Evolutionary conservation across 2,888 invertebrate species (phyloP), one percentile per base, ranked within the genome.

Genomic region (Agriopis aurantiaria): DNA sequence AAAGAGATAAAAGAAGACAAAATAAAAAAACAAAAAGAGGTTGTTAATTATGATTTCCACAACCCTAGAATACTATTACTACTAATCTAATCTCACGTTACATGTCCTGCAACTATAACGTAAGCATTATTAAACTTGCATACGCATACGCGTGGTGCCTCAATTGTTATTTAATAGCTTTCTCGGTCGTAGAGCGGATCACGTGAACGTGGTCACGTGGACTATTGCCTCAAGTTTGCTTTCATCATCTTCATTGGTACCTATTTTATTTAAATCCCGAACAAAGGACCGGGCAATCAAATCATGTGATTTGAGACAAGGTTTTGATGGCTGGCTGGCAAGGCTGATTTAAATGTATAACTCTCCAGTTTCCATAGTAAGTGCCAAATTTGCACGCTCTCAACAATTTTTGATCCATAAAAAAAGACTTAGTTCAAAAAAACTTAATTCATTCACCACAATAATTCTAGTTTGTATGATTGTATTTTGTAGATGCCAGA

Each of bases 101-200:
- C 40, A 33, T 12, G 17, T 46, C 12, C 17, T 23, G 23, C 45
- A 46, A 58, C 45, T 58, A 57, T 43, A 58, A 40, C 9, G 59
- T 60, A 60, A 60, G 49, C 40, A 60, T 52, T 40, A 51, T 45
- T 5, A 41, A 14, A 56, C 12, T 14, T 56, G 14, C 12, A 46
- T n/a, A 58, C 51, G 11, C 48, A 10, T 23, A 11, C 17, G 59
- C 58, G 51, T 58, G 52, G 45, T 52, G 0, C 5, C 11, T 63
- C 59, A 59, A 55, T 68, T 68, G 59, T 46, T 55, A 59, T 53
- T 59, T 63, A 64, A 58, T 59, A 59, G 52, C 53, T 59, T 59
- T 64, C 67, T 55, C 61, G 66, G 8, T 48, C 41, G 23, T 10
- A 9, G 14, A 17, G 12, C 14, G 9, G 33, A 51, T 62, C 56